Base-by-base conservation (phyloP, 2,797 vertebrate genomes). In the Odontamblyopus rebecca region DNA sequence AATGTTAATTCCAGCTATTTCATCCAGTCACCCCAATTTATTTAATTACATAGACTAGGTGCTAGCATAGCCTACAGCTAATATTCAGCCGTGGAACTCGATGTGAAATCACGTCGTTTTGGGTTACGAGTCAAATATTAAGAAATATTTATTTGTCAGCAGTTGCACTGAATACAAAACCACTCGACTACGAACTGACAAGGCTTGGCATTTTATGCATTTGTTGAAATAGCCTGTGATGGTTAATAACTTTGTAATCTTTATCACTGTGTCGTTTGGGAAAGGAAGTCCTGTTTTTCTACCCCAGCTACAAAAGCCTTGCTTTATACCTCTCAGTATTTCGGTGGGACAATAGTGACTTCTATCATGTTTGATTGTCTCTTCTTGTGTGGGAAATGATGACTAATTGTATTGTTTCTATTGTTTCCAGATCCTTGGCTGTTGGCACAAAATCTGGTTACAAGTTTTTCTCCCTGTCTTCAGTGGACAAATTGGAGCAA, bases 401-500 rank as follows among this genome's bases (percentile, higher is more conserved):
- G 3, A 18, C 56, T 1, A 16, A 63, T 27, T n/a, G 60, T 51
- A 27, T 18, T 60, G 62, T 12, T 61, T 68, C n/a, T 79, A 44
- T 81, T 82, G 7, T 77, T 13, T 69, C 5, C 65, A 99, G 97
- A 86, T 98, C 97, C 77, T 94, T 99, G 86, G 97, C 98, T 86
- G 98, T 99, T 91, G 98, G 98, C 89, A 98, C 96, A 88, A 98
- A 98, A 92, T 96, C 96, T 76, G 98, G 98, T 85, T 99, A 99
- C 94, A 99, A 98, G 91, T 98, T 99, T 91, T 99, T 99, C 94
- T 98, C 98, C 77, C 91, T 99, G 85, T 98, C 97, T 75, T 97
- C 96, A 73, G 98, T 99, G 93, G 98, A 99, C 94, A 99, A 98
- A 93, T 92, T 99, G 94, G 98, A 99, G 89, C 98, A 99, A 93